Conservation (phyloP, 2,797 vertebrate species). For the Gila robusta region DNA sequence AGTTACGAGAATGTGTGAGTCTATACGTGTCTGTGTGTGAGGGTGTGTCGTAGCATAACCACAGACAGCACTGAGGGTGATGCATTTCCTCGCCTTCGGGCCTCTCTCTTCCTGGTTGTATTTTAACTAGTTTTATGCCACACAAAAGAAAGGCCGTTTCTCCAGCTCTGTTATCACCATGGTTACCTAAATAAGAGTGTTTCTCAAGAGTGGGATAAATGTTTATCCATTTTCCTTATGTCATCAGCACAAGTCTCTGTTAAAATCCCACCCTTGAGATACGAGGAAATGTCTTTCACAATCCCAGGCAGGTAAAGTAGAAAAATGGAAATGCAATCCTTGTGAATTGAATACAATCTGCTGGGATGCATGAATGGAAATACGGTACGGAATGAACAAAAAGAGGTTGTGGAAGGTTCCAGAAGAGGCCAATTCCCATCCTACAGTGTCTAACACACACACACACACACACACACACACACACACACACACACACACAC, state of each 20-base stretch:
- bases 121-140: conserved; percentile 59
- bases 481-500: background rate
- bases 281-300: conserved; percentile 22
- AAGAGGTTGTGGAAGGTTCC: conserved; percentile 12
- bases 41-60: conserved; percentile 58
- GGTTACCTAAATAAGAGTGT: conserved; percentile 37
- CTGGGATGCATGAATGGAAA: conserved; percentile 32
- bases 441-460: conserved; percentile 3
- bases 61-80: conserved; percentile 66
- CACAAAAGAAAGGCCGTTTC: conserved; percentile 23
- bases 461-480: conserved; percentile 2
- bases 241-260: conserved; percentile 27
- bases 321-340: conserved; percentile 42
- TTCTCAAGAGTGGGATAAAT: conserved; percentile 43
- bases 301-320: conserved; percentile 38
- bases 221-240: conserved; percentile 43
- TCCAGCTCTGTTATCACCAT: conserved; percentile 38
- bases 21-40: conserved; percentile 15
- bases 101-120: conserved; percentile 73
- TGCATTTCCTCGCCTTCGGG: conserved; percentile 74
- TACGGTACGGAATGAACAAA: background rate
- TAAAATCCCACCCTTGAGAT: conserved; percentile 34
- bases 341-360: conserved; percentile 44
- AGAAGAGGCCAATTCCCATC: conserved; percentile 43
- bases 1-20: conserved; percentile 50